Percentiles rank a stretch among this genome's conserved stretches.
Conservation (phyloP, 2,888 invertebrate species). For the Mythimna lalbum region DNA sequence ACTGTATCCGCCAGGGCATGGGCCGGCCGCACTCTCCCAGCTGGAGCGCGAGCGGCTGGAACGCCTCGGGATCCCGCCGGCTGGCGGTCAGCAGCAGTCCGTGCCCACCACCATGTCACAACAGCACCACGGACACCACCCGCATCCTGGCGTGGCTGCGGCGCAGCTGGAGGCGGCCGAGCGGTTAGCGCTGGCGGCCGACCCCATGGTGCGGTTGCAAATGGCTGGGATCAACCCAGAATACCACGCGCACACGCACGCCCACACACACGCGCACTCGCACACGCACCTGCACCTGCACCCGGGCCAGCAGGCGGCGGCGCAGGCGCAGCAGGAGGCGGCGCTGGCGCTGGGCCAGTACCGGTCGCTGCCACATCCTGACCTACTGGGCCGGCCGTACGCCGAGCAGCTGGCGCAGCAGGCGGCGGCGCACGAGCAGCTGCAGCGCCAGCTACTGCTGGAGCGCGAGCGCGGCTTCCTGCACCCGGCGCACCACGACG, state of each 20-base stretch:
- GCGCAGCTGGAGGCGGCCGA: slow-evolving; percentile 94
- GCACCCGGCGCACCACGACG: slow-evolving; percentile 90
- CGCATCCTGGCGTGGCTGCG: slow-evolving; percentile 87
- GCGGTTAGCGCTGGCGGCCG: slow-evolving; percentile 95
- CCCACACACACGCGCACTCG: slow-evolving; percentile 97
- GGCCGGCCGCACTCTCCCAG: slow-evolving; percentile 93
- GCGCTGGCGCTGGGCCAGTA: slow-evolving; percentile 89
- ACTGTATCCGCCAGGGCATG: slow-evolving; percentile 94
- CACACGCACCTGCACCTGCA: slow-evolving; percentile 96
- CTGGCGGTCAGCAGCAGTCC: slow-evolving; percentile 77
- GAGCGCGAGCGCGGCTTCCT: slow-evolving; percentile 94
- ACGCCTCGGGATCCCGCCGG: slow-evolving; percentile 94
- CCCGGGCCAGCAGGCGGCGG: slow-evolving; percentile 93
- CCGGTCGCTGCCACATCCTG: slow-evolving; percentile 93
- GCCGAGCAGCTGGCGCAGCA: slow-evolving; percentile 95
- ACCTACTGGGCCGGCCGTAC: slow-evolving; percentile 95
- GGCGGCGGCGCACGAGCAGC: slow-evolving; percentile 95
- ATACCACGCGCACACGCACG: slow-evolving; percentile 98
- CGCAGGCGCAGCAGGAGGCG: slow-evolving; percentile 92
- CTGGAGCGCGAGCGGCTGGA: slow-evolving; percentile 97
- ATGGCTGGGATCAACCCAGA: slow-evolving; percentile 97
- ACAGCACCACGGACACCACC: slow-evolving; percentile 91
- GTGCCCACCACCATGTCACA: slow-evolving; percentile 89
- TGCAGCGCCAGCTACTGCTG: slow-evolving; percentile 95
- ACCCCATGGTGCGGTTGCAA: slow-evolving; percentile 98